Conservation (phyloP, 35 echinoderm and acorn worm species). For the Ptychodera flava region DNA sequence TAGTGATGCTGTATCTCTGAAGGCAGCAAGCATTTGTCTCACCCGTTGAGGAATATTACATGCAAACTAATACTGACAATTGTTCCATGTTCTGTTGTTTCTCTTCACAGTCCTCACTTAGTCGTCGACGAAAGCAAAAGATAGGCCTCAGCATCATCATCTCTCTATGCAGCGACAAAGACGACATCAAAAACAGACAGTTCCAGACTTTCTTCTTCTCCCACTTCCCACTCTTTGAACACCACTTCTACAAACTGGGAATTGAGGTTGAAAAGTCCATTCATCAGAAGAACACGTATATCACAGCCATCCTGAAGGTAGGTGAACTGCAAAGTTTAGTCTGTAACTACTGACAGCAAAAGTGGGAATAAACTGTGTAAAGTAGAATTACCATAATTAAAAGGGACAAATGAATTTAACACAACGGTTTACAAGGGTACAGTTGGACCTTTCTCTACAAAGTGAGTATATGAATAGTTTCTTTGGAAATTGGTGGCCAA, state of each 20-base stretch:
- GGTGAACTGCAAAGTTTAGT: slow-evolving; percentile 2
- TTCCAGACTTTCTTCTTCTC: slow-evolving; percentile 97
- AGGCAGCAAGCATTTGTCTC: no score
- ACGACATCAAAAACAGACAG: slow-evolving; percentile 22
- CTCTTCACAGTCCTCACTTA: neutral
- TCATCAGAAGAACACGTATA: slow-evolving; percentile 46
- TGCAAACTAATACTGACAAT: neutral
- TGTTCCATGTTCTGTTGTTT: neutral
- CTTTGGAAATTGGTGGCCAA: no score
- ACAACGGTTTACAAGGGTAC: neutral
- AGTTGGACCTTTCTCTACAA: no score
- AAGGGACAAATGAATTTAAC: neutral
- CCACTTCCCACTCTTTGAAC: slow-evolving; percentile 84
- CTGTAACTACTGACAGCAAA: no score
- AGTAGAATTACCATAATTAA: no score
- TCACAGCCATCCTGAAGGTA: slow-evolving; percentile 70
- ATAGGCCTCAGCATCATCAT: slow-evolving; percentile 80
- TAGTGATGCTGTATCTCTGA: no score
- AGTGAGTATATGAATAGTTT: no score
- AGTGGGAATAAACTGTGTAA: no score
- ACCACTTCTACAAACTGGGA: slow-evolving; percentile 61
- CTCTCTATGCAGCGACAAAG: slow-evolving; percentile 38
- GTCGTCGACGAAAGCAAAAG: slow-evolving; percentile 54
- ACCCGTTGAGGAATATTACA: no score
- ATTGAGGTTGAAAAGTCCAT: slow-evolving; percentile 59